Base-by-base conservation (phyloP, 2,113 vertebrate genomes). In the Pomatostomus ruficeps region DNA sequence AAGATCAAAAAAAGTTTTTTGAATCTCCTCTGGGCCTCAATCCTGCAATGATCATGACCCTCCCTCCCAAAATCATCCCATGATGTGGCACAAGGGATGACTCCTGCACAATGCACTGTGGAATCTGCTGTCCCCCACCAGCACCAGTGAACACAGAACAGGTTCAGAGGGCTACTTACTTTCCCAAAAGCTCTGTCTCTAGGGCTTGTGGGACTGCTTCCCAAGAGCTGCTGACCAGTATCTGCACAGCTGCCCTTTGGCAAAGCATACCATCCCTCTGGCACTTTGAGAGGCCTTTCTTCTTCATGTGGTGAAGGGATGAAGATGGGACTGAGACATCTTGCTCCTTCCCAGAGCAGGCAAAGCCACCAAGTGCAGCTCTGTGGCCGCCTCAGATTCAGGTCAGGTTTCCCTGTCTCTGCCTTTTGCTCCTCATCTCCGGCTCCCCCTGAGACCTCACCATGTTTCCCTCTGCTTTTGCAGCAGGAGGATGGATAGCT, bases 371-470 rank as follows among this genome's bases (percentile, higher is more conserved):
- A 48, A 35, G 65, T n/a, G 40, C 19, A 29, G 13, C n/a, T 24
- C 48, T 45, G 52, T 0, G 5, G 9, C 33, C 6, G 2, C 61
- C 36, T 85, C 1, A 0, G 14, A 36, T 77, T 68, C 36, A 70
- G 45, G 31, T 7, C 4, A 9, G 11, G 22, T 72, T 89, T 86
- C 12, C 2, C 10, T 9, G 12, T 43, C 48, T 83, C 48, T 83
- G 52, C 33, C 23, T 72, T 82, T 76, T 1, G 5, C 42, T 80
- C 29, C 83, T 83, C 43, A 10, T 19, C 1, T 0, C 33, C 0
- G 0, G 8, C 61, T 52, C 4, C 21, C 24, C 31, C 1, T 0
- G 0, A 54, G 43, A 51, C 48, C 22, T 83, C 2, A 0, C 7
- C 2, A 0, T 2, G 1, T 36, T 79, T 74, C 55, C 29, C 59